These are phyloP conservation scores for Pipa parva DNA, from an alignment of 2,113 vertebrate species.

Conservation along the genomic window DNA sequence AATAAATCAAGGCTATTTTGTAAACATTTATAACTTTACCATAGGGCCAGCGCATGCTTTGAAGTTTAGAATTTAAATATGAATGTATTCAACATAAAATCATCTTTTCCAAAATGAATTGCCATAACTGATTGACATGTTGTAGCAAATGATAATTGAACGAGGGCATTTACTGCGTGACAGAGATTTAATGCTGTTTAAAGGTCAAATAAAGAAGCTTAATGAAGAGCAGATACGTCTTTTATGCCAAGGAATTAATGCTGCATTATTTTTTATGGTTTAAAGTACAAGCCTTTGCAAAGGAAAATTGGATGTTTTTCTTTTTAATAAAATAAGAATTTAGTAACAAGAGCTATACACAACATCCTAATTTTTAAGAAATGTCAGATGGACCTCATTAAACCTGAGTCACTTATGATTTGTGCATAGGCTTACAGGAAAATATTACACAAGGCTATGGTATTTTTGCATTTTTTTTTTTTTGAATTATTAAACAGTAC, in stretches of 20 bases:
- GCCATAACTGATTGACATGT: slow-evolving; percentile 23
- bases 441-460: too few species aligned
- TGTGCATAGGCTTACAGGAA: not conserved
- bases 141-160: slow-evolving; percentile 10
- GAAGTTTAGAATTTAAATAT: slow-evolving; percentile 14
- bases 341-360: slow-evolving; percentile 14
- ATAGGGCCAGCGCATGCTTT: not conserved
- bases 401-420: not conserved
- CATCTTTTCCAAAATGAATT: not conserved
- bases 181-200: slow-evolving; percentile 9
- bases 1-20: slow-evolving; percentile 3
- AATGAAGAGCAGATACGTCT: slow-evolving; percentile 31
- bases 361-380: slow-evolving; percentile 2
- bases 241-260: slow-evolving; percentile 9
- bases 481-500: too few species aligned
- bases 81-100: slow-evolving; percentile 11
- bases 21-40: not conserved
- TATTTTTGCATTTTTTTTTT: too few species aligned
- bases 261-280: slow-evolving; percentile 11
- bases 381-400: slow-evolving; percentile 17
- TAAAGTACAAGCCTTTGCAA: slow-evolving; percentile 1
- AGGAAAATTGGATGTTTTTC: not conserved
- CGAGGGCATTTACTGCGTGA: slow-evolving; percentile 19
- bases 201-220: slow-evolving; percentile 5
- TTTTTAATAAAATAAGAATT: slow-evolving; percentile 16